These are phyloP conservation scores for Xerus rutilus DNA, from an alignment of 2,797 vertebrate species.

Conservation along the genomic window DNA sequence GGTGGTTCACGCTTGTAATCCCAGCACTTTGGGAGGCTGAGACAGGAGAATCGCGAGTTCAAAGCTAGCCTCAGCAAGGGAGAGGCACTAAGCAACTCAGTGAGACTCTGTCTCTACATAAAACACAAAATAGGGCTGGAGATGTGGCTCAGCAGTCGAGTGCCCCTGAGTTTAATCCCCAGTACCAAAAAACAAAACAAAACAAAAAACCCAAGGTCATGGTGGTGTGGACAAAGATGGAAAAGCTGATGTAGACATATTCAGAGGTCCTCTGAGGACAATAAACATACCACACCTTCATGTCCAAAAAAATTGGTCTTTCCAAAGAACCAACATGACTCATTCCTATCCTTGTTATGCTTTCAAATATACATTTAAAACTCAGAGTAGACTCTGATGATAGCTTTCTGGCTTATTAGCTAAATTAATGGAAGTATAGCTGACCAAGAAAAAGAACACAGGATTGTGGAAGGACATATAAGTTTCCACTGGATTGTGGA, in stretches of 20 bases:
- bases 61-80: too few relatives aligned
- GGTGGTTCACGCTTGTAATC: too few relatives aligned
- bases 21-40: too few relatives aligned
- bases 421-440: background rate
- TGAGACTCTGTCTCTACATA: too few relatives aligned
- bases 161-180: too few relatives aligned
- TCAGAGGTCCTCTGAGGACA: background rate
- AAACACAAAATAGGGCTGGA: too few relatives aligned
- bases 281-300: background rate
- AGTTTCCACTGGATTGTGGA: background rate
- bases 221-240: background rate
- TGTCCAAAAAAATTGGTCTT: slow-evolving; percentile 16
- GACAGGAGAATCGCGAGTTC: too few relatives aligned
- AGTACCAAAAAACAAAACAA: too few relatives aligned
- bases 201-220: background rate
- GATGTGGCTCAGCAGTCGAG: too few relatives aligned
- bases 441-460: background rate
- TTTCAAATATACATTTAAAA: slow-evolving; percentile 12
- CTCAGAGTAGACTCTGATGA: background rate
- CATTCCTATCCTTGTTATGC: background rate
- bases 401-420: slow-evolving; percentile 7
- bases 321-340: background rate
- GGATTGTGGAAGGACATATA: background rate
- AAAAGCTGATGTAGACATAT: background rate
- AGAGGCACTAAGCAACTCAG: too few relatives aligned